phyloP scores from a whole-genome alignment of 2,113 vertebrate species.

The Hippocampus guttulatus region DNA sequence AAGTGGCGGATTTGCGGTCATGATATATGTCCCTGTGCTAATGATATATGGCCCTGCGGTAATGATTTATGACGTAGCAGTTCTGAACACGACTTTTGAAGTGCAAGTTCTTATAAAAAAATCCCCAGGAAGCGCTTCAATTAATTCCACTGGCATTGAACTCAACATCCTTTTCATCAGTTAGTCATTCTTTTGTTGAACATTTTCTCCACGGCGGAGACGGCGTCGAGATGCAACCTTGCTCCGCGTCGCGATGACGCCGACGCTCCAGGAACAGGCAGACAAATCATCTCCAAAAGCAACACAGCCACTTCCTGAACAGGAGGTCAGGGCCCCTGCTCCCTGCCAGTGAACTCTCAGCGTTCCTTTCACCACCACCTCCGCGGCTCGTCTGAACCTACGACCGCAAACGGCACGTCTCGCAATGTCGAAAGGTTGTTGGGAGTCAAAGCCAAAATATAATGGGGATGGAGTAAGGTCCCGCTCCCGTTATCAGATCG shows the following conservation, averaged over 20 bases:
- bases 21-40: too few species aligned
- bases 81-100: too few species aligned
- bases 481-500: background rate
- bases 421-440: constrained; percentile 29
- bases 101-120: too few species aligned
- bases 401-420: constrained; percentile 15
- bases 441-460: constrained; percentile 1
- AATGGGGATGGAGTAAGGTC: background rate
- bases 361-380: constrained; percentile 50
- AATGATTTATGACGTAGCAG: too few species aligned
- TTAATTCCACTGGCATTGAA: background rate
- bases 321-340: constrained; percentile 49
- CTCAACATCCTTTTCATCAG: background rate
- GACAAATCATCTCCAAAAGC: constrained; percentile 20
- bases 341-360: constrained; percentile 54
- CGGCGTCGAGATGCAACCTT: background rate
- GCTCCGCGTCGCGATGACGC: background rate
- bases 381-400: constrained; percentile 44
- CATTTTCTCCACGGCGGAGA: background rate
- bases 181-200: background rate
- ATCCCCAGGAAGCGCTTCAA: background rate
- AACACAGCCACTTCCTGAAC: constrained; percentile 52
- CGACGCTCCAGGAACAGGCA: constrained; percentile 2
- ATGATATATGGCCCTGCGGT: too few species aligned
- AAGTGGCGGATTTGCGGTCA: too few species aligned